Evolutionary conservation across 2,113 vertebrate genomes (phyloP), one percentile per base, ranked within the genome.

Genomic region (Gobio gobio): DNA sequence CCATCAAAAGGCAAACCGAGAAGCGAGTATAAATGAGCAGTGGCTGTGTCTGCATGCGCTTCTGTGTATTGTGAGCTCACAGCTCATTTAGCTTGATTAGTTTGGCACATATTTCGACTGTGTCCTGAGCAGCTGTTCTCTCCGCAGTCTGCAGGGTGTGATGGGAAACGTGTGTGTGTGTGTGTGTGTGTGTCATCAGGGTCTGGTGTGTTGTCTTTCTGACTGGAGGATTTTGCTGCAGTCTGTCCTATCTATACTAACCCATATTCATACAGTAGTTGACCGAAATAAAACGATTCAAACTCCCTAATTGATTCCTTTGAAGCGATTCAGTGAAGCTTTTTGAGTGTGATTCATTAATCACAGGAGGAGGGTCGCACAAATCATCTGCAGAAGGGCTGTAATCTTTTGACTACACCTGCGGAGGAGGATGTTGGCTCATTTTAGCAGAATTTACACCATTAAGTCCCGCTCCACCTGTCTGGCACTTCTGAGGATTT

Each of bases 91-190:
- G 77, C 56, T 24, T 43, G 54, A 78, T 43, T 40, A 43, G 56
- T 78, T 78, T 24, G 77, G 54, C 70, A 20, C 51, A 59, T 47
- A 49, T 78, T 77, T n/a, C 10, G 4, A 18, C 54, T 40, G 49
- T 16, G 54, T 45, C 36, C 56, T n/a, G 58, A 77, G 59, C 83
- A 77, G 73, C 72, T 84, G 83, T 84, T 56, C 18, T 61, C 76
- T 64, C 26, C 29, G 58, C 63, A 64, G 64, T 66, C 49, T 68
- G 43, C 59, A 51, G 59, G 63, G 59, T 47, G 61, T 26, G 59
- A 66, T 82, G 43, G 33, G 18, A 49, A 82, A 49, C 22, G 36
- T 33, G 56, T 47, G 79, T 77, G 49, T 77, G 29, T 29, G 29
- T 29, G 29, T 29, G 29, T 29, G 33, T 29, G 56, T 45, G 78